Conservation (phyloP, 2,888 invertebrate genomes). For the Argyresthia albistria region DNA sequence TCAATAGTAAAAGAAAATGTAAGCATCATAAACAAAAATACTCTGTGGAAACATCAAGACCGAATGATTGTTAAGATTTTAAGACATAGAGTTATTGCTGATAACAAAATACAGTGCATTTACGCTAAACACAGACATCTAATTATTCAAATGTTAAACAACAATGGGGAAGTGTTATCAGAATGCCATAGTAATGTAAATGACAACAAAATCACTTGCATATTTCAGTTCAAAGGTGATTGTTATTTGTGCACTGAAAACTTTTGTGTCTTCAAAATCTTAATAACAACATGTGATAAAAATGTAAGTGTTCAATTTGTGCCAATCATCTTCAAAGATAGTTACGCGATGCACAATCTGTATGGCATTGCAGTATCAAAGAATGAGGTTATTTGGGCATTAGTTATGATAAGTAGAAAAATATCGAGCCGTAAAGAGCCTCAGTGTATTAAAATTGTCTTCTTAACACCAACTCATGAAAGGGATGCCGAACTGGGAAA, state of each 20-base stretch:
- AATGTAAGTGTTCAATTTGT: conserved; percentile 19
- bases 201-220: conserved; percentile 39
- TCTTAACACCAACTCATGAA: conserved; percentile 18
- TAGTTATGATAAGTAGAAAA: conserved; percentile 31
- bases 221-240: conserved; percentile 20
- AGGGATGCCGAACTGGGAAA: conserved; percentile 9
- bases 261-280: conserved; percentile 33
- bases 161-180: conserved; percentile 22
- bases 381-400: conserved; percentile 29
- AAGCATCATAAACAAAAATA: conserved; percentile 14
- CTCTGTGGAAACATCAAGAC: conserved; percentile 42
- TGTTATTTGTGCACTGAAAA: conserved; percentile 36
- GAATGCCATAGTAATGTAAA: conserved; percentile 38
- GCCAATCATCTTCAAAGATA: conserved; percentile 28
- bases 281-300: conserved; percentile 12
- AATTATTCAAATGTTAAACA: conserved; percentile 30
- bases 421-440: conserved; percentile 32
- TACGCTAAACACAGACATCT: conserved; percentile 52
- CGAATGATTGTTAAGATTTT: conserved; percentile 34
- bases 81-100: conserved; percentile 19
- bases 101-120: conserved; percentile 27
- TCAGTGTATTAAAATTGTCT: conserved; percentile 31
- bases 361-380: conserved; percentile 29
- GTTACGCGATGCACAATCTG: conserved; percentile 28
- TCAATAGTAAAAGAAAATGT: conserved; percentile 19